Percentiles rank a stretch among this genome's conserved stretches.
phyloP scores from a whole-genome alignment of 2,888 invertebrate genomes.

The Spilarctia lutea region DNA sequence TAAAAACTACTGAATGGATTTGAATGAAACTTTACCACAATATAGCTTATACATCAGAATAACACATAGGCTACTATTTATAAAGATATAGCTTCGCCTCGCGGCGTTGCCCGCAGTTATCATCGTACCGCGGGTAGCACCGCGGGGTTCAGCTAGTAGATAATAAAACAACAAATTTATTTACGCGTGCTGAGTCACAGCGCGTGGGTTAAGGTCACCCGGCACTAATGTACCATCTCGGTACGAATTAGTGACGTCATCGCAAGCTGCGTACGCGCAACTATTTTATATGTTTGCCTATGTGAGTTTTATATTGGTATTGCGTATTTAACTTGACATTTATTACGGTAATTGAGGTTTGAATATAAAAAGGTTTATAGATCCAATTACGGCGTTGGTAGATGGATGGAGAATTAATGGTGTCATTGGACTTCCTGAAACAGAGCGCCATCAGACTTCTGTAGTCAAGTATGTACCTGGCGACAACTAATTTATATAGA shows the following conservation, averaged over 20 bases:
- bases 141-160: too few species aligned
- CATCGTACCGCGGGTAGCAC: too few species aligned
- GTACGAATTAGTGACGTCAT: conserved; percentile 36
- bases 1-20: too few species aligned
- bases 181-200: conserved; percentile 36
- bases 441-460: background rate
- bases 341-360: background rate
- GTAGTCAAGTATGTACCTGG: too few species aligned
- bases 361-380: background rate
- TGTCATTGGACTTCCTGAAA: background rate
- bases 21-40: too few species aligned
- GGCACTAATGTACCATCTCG: conserved; percentile 47
- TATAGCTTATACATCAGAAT: too few species aligned
- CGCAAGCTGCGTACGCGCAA: conserved; percentile 18
- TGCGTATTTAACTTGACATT: background rate
- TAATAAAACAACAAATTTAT: conserved; percentile 14
- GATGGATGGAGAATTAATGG: background rate
- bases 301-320: background rate
- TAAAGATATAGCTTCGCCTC: too few species aligned
- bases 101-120: too few species aligned
- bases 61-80: too few species aligned
- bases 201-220: conserved; percentile 55
- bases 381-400: background rate
- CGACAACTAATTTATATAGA: too few species aligned
- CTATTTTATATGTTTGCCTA: background rate